Percentiles rank a stretch among this genome's conserved stretches.
These are phyloP conservation scores for Podarcis lilfordi DNA, from an alignment of 2,797 vertebrate genomes.

Conservation along the genomic window DNA sequence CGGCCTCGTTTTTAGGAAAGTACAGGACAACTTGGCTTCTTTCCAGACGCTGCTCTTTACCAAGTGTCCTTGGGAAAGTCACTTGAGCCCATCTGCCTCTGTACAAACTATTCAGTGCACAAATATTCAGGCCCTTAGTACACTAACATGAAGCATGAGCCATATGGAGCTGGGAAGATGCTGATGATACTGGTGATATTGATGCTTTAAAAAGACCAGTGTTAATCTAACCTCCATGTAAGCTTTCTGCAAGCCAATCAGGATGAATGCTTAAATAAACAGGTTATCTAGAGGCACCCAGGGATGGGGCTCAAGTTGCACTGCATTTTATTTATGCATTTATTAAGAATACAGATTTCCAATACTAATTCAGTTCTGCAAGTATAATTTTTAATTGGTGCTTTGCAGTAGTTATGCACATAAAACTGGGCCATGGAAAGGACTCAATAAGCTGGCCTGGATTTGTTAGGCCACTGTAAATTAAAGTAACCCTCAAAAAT, in stretches of 20 bases:
- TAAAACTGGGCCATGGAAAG: not conserved
- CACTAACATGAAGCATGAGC: not conserved
- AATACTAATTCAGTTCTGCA: not conserved
- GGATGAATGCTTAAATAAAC: too few species aligned
- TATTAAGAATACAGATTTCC: not conserved
- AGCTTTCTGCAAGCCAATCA: too few species aligned
- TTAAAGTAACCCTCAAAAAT: not conserved
- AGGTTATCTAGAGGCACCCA: too few species aligned
- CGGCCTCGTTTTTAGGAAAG: not conserved
- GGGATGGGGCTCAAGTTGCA: too few species aligned
- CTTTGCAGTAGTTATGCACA: not conserved
- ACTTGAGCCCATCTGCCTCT: not conserved
- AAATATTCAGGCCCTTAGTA: not conserved
- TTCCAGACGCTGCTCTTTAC: not conserved
- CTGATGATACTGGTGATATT: too few species aligned
- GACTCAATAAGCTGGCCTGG: not conserved
- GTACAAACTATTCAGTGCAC: not conserved
- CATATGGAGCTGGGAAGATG: not conserved
- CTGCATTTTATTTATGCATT: not conserved
- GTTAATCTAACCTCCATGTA: too few species aligned
- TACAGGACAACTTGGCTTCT: not conserved
- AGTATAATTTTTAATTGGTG: not conserved
- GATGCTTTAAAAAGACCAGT: too few species aligned
- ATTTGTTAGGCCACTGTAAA: not conserved
- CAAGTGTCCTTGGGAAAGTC: not conserved